A percentile compares a stretch with the other conserved stretches of the same genome.
Conservation (phyloP, 2,797 vertebrate species). For the Margarornis squamiger region DNA sequence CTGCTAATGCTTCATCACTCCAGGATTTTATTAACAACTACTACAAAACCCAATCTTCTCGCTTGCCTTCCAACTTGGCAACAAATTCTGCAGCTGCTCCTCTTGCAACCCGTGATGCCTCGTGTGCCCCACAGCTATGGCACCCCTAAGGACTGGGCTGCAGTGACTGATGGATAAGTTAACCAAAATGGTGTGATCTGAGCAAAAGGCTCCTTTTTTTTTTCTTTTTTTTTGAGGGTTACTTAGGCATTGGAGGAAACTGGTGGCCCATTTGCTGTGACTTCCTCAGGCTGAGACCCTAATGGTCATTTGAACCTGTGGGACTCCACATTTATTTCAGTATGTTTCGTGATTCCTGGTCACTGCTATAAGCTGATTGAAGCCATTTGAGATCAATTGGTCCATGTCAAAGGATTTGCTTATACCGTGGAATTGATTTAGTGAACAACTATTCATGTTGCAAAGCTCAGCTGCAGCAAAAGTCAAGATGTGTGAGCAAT, state of each 20-base stretch:
- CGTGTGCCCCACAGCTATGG: accelerated
- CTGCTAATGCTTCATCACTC: neutral
- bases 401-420: neutral
- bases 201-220: neutral
- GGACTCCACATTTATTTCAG: neutral
- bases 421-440: neutral
- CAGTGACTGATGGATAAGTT: neutral
- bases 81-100: neutral
- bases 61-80: neutral
- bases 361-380: neutral
- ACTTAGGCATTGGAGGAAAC: neutral
- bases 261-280: neutral
- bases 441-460: neutral
- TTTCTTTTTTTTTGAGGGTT: neutral
- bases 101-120: neutral
- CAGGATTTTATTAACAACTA: neutral
- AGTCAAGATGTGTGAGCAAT: neutral
- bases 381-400: neutral
- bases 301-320: neutral
- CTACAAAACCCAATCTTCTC: accelerated
- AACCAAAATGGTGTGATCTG: neutral
- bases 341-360: neutral
- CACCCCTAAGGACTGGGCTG: neutral
- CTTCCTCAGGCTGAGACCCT: neutral
- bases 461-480: neutral